Base-by-base conservation (phyloP, 2,888 invertebrate genomes). In the Onchidella celtica region DNA sequence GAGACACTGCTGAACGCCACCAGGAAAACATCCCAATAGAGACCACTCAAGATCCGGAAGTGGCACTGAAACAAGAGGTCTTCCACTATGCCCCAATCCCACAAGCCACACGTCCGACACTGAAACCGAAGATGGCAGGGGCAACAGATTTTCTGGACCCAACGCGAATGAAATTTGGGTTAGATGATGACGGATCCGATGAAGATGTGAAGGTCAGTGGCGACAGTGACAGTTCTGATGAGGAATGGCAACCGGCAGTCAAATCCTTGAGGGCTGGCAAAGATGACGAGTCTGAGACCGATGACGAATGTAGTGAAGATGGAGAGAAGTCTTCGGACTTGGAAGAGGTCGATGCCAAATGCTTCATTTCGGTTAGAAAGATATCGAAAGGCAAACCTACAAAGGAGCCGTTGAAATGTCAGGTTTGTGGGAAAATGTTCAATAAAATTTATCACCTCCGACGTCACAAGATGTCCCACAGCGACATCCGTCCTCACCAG, bases 391-490 rank as follows among this genome's bases (percentile, higher is more conserved):
- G 73, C 3, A 17, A 36, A 21, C 34, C 69, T 6, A 36, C 40
- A 0, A 75, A 59, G 21, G 40, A 68, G 9, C 36, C 59, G 4
- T 38, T 68, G 32, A 38, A 68, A n/a, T 81, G 81, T 29, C 21
- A 14, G 1, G 29, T 24, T 2, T 81, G 81, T 27, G 75, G 69
- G 2, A 81, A 81, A 29, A n/a, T 75, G 11, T 75, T 74, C 27
- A 36, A 66, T 9, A 75, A 75, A 32, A 77, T 65, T n/a, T 84
- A 84, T 75, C 82, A 82, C 4, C 78, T 84, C 17, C 75, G 70
- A 3, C 82, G 84, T 3, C 84, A 84, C 47, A 66, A 69, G 65
- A 66, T 76, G 73, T 84, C 84, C 1, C 84, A 84, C 61, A 80
- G 75, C 3, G 77, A 84, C 27, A 78, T 69, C 17, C 76, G 84